Percentiles rank a stretch among this genome's conserved stretches.
phyloP scores from a whole-genome alignment of 2,797 vertebrate genomes.

The Sebastes matsubarae region DNA sequence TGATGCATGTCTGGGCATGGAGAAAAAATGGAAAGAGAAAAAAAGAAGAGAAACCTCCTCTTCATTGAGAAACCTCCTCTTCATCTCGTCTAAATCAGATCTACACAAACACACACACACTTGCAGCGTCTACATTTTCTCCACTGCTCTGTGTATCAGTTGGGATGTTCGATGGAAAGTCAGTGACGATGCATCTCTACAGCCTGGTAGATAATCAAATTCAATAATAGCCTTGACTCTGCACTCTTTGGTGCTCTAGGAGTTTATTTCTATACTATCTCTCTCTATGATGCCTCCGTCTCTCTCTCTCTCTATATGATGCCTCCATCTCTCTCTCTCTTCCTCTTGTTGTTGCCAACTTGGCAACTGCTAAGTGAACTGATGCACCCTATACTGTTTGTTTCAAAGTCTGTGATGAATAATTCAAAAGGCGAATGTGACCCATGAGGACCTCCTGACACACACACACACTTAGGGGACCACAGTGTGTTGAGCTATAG shows the following conservation, averaged over 20 bases:
- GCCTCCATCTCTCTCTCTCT: not conserved
- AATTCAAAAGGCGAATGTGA: constrained; percentile 28
- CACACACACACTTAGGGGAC: not conserved
- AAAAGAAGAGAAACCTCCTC: not conserved
- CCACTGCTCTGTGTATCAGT: constrained; percentile 18
- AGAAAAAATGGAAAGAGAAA: constrained; percentile 19
- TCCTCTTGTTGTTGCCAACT: constrained; percentile 16
- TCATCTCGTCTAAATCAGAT: constrained; percentile 13
- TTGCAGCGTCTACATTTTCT: constrained; percentile 10
- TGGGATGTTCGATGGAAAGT: constrained; percentile 32
- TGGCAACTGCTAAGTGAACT: constrained; percentile 23
- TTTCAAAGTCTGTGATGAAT: constrained; percentile 42
- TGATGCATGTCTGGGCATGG: constrained; percentile 36
- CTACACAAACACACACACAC: constrained; percentile 10
- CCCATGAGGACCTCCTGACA: constrained; percentile 7
- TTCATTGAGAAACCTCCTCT: constrained; percentile 22
- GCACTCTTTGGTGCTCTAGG: constrained; percentile 25
- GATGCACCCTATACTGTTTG: constrained; percentile 20
- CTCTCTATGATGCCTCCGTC: not conserved
- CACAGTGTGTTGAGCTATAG: not conserved
- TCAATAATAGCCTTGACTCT: constrained; percentile 57
- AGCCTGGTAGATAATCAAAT: constrained; percentile 59
- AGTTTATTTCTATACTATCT: constrained; percentile 22
- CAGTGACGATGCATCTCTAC: constrained; percentile 40
- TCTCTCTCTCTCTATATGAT: constrained; percentile 8